Percentiles rank a stretch among this genome's conserved stretches.
Conservation (phyloP, 2,797 vertebrate genomes). For the Cygnus olor region DNA sequence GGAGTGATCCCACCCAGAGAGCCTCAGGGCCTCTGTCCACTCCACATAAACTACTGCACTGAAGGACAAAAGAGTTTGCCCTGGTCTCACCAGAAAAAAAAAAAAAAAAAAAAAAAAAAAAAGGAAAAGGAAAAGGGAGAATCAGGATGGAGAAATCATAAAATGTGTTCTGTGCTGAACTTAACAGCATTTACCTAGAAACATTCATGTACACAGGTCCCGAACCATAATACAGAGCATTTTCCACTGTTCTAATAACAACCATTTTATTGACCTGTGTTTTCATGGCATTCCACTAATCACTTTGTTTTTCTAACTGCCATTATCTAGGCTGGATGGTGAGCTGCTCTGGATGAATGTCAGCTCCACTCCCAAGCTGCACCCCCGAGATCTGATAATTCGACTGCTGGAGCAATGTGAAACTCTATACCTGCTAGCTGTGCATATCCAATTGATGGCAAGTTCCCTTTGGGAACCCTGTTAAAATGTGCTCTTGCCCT, state of each 20-base stretch:
- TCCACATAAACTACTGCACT: neutral
- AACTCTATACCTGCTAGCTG: neutral
- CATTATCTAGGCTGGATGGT: neutral
- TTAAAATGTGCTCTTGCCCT: neutral
- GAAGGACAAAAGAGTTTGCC: neutral
- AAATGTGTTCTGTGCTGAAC: accelerated
- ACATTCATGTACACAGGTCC: accelerated
- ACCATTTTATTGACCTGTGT: neutral
- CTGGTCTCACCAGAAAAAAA: neutral
- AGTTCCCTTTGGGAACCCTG: neutral
- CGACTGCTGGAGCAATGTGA: neutral
- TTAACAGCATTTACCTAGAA: neutral
- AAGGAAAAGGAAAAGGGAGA: neutral
- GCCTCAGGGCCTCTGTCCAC: neutral
- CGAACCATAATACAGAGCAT: accelerated
- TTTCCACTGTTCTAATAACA: neutral
- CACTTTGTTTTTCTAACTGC: neutral
- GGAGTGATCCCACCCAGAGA: neutral
- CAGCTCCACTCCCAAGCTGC: neutral
- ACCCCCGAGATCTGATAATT: neutral
- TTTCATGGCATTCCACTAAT: neutral
- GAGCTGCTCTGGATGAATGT: neutral
- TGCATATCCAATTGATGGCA: neutral
- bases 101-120: too few relatives aligned
- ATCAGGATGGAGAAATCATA: neutral